Evolutionary conservation across 2,113 vertebrate species (phyloP), one percentile per base, ranked within the genome.

Genomic region (Dissostichus mawsoni): DNA sequence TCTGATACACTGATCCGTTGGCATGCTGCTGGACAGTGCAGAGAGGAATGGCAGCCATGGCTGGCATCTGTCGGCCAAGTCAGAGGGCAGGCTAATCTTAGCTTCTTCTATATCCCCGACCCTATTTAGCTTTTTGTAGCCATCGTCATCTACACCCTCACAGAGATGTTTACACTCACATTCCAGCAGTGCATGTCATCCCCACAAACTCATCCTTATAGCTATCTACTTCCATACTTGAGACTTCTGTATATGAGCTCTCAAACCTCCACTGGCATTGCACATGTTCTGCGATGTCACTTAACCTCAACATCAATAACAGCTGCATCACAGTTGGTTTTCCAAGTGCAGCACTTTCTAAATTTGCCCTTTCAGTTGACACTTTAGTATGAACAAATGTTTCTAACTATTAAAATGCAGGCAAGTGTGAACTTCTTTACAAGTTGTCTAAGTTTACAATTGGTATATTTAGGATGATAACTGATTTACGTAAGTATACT

Each of bases 41-140:
- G 64, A 44, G 57, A 79, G 71, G 89, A 93, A 94, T 93, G 90
- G 71, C 67, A 89, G 63, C 74, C 78, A 94, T 87, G 83, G 78
- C 65, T 71, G 91, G 91, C 87, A 92, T 93, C 68, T 63, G 62
- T 75, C 78, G 84, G 81, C 84, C 67, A 25, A 90, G 89, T 87
- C 80, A 70, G 74, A 71, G 82, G 77, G 75, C 72, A 76, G 66
- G 82, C 94, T 95, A 95, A 95, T 92, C 89, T 94, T 94, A 94
- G 94, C 83, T 69, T 55, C 48, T 62, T 81, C 83, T 58, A 81
- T 90, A 84, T 90, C 90, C 82, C 55, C 11, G 50, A 52, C 65
- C 64, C 11, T 79, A 65, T 80, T 90, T 87, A 86, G 67, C 75
- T 82, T 83, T 77, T 74, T 55, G 25, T 41, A 50, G 64, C 72